Conservation (phyloP, 2,797 vertebrate species). For the Lutjanus campechanus region DNA sequence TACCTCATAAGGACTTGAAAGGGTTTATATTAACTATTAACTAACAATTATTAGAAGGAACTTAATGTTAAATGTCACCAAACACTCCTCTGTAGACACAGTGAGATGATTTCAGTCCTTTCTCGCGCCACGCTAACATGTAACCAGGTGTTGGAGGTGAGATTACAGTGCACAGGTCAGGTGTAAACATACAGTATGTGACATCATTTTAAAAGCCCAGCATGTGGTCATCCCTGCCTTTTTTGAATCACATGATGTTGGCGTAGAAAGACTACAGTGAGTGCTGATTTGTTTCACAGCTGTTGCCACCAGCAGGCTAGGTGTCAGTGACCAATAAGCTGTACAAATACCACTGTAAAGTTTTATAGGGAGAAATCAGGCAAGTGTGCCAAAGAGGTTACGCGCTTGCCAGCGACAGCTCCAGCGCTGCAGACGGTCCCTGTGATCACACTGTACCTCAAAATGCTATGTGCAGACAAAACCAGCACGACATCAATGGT, state of each 20-base stretch:
- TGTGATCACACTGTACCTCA: constrained; percentile 14
- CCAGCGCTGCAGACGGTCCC: constrained; percentile 15
- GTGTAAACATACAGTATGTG: constrained; percentile 62
- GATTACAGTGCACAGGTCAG: constrained; percentile 46
- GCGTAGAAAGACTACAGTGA: constrained; percentile 56
- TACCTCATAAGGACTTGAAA: too few species aligned
- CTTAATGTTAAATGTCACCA: too few species aligned
- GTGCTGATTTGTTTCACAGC: constrained; percentile 73
- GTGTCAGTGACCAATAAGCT: constrained; percentile 77
- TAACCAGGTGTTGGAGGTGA: constrained; percentile 39
- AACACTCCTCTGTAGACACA: constrained; percentile 31
- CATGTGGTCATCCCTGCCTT: constrained; percentile 56
- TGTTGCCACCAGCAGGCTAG: constrained; percentile 71
- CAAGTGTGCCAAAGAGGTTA: constrained; percentile 68
- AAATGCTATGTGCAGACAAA: constrained; percentile 2
- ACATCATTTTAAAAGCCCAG: constrained; percentile 65
- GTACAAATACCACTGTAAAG: constrained; percentile 74
- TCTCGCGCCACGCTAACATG: constrained; percentile 16
- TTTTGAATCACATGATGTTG: constrained; percentile 45
- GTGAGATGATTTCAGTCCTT: constrained; percentile 21
- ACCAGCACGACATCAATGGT: background rate
- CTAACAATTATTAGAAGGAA: too few species aligned
- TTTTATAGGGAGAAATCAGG: constrained; percentile 75
- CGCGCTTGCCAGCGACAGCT: constrained; percentile 47
- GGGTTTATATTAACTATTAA: too few species aligned